A percentile compares a stretch with the other conserved stretches of the same genome.
phyloP scores from a whole-genome alignment of 2,113 vertebrate genomes.

The Sprattus sprattus region DNA sequence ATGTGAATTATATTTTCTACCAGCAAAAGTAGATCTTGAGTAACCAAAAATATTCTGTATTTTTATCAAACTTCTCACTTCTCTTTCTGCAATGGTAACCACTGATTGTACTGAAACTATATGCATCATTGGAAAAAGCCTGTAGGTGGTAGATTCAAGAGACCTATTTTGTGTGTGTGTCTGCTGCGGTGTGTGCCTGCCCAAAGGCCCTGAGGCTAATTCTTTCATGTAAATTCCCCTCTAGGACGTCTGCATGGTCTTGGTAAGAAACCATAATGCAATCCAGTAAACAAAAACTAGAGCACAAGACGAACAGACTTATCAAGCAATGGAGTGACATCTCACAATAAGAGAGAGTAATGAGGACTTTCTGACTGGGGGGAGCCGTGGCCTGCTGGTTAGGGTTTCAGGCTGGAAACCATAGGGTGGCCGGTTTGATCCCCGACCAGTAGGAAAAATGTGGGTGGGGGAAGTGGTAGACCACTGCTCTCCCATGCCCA shows the following conservation, averaged over 20 bases:
- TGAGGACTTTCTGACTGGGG: not conserved
- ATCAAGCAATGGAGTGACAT: not conserved
- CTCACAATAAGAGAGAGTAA: not conserved
- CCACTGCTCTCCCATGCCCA: too few relatives aligned
- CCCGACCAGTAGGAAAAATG: too few relatives aligned
- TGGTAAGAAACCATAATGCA: not conserved
- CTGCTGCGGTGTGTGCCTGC: conserved; percentile 57
- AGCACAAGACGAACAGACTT: not conserved
- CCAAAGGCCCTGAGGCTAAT: not conserved
- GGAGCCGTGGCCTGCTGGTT: too few relatives aligned
- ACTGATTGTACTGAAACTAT: conserved; percentile 32
- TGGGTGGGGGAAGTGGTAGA: too few relatives aligned
- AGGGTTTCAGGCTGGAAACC: too few relatives aligned
- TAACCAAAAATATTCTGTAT: conserved; percentile 18
- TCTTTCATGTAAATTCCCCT: not conserved
- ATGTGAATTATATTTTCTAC: conserved; percentile 33
- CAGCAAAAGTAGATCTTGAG: not conserved
- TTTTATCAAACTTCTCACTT: conserved; percentile 30
- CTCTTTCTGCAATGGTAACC: conserved; percentile 56
- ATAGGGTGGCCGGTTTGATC: too few relatives aligned
- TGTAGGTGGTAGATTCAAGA: conserved; percentile 42
- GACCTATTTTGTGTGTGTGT: conserved; percentile 57
- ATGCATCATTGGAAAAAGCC: conserved; percentile 47
- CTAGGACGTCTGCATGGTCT: not conserved
- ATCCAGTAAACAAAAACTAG: not conserved